Conservation (phyloP, 2,888 invertebrate genomes). For the Epinotia bilunana region DNA sequence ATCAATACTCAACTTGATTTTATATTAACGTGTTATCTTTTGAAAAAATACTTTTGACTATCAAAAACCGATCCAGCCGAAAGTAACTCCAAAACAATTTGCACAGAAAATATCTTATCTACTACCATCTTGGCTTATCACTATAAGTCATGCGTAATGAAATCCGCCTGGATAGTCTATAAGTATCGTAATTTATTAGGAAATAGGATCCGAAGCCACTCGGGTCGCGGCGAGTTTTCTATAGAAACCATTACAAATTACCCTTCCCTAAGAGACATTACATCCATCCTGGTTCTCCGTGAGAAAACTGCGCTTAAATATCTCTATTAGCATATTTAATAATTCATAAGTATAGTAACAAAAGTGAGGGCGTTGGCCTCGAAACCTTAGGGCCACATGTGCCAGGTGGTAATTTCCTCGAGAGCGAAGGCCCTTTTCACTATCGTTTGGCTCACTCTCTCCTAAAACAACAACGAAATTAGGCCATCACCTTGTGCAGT, state of each 20-base stretch:
- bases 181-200: slow-evolving; percentile 23
- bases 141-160: not conserved
- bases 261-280: slow-evolving; percentile 25
- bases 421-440: slow-evolving; percentile 38
- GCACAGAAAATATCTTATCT: not conserved
- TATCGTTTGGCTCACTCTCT: slow-evolving; percentile 43
- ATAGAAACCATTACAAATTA: slow-evolving; percentile 28
- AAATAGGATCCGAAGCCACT: slow-evolving; percentile 18
- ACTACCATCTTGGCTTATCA: not conserved
- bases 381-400: slow-evolving; percentile 34
- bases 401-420: slow-evolving; percentile 39
- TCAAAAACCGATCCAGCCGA: not conserved
- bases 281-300: slow-evolving; percentile 17
- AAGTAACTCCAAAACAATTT: not conserved
- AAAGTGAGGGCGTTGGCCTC: slow-evolving; percentile 36
- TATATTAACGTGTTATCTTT: too few relatives aligned
- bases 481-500: slow-evolving; percentile 14
- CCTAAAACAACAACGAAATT: slow-evolving; percentile 41
- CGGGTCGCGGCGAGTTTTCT: slow-evolving; percentile 21
- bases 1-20: too few relatives aligned
- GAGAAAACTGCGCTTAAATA: slow-evolving; percentile 29
- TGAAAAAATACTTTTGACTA: too few relatives aligned
- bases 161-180: not conserved
- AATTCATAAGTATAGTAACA: slow-evolving; percentile 41
- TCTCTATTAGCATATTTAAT: slow-evolving; percentile 36